A percentile compares a stretch with the other conserved stretches of the same genome.
phyloP scores from a whole-genome alignment of 2,113 vertebrate species.

The Rhagologus leucostigma region DNA sequence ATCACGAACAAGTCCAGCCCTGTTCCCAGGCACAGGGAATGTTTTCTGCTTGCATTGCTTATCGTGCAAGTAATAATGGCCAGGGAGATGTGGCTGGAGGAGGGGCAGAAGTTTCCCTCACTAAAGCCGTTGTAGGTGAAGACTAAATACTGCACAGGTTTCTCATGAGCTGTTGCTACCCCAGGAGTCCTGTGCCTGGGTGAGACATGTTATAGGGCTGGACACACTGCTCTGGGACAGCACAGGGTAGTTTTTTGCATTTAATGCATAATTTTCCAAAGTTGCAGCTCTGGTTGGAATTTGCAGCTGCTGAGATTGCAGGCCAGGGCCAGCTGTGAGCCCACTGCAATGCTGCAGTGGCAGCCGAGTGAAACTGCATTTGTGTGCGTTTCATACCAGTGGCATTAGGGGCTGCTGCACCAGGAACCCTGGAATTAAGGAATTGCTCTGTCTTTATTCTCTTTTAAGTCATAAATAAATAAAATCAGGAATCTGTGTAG shows the following conservation, averaged over 20 bases:
- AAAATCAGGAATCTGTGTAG: neutral
- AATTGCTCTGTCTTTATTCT: neutral
- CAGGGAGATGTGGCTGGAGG: neutral
- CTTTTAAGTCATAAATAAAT: neutral
- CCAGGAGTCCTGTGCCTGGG: neutral
- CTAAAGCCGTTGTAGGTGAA: neutral
- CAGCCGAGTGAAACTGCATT: neutral
- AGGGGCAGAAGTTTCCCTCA: neutral
- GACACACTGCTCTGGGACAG: neutral
- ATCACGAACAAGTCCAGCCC: neutral
- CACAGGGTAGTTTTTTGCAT: neutral
- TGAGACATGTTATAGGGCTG: rapidly evolving
- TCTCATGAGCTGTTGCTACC: neutral
- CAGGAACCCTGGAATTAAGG: neutral
- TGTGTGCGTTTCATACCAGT: neutral
- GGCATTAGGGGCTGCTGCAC: neutral
- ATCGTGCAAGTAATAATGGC: neutral
- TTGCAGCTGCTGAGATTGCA: neutral
- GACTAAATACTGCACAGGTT: neutral
- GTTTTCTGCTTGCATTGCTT: neutral
- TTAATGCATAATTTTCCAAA: neutral
- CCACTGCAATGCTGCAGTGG: neutral
- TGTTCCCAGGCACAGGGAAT: neutral
- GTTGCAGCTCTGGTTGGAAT: neutral
- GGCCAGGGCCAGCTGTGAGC: neutral